Evolutionary conservation across 1,140 invertebrate species (phyloP), one percentile per base, ranked within the genome.

Genomic region (Holcopasites calliopsidis): DNA sequence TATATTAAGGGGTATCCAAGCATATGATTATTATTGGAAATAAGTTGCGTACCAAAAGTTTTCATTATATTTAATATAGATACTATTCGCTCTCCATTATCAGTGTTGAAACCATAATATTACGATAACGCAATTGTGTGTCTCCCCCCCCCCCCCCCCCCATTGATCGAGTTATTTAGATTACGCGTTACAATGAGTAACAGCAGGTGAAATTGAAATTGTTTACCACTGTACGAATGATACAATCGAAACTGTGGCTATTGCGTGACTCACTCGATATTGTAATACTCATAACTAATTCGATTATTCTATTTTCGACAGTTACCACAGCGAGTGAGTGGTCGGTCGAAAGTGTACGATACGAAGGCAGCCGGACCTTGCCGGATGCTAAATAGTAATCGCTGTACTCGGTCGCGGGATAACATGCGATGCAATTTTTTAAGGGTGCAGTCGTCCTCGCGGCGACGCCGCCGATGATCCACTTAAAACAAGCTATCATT

Each of bases 171-270:
- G 16, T 71, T 40, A 31, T 6, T n/a, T 47, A 6, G 57, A 62
- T 62, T 62, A 62, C 44, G 16, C 11, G 47, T 62, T 49, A 71
- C 31, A 26, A 3, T 16, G 18, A 16, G n/a, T 54, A 66, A 44
- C 54, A 54, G 2, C n/a, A 4, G 11, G 11, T 13, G 5, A 38
- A 66, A 66, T 57, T 28, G 62, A 66, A 38, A 57, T 3, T 0
- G n/a, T n/a, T n/a, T n/a, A n/a, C n/a, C n/a, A n/a, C n/a, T 60
- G 4, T 47, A 1, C 8, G 0, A 47, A 47, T 44, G 7, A 11
- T 44, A 18, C 49, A 64, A 44, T 64, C 60, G 21, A 21, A 62
- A 8, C 18, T 64, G 16, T n/a, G n/a, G n/a, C n/a, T 40, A 62
- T n/a, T 21, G 16, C 18, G 13, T n/a, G 60, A 64, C 10, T 47